A percentile compares a stretch with the other conserved stretches of the same genome.
Conservation (phyloP, 2,888 invertebrate genomes). For the Drosophila pseudotakahashii region DNA sequence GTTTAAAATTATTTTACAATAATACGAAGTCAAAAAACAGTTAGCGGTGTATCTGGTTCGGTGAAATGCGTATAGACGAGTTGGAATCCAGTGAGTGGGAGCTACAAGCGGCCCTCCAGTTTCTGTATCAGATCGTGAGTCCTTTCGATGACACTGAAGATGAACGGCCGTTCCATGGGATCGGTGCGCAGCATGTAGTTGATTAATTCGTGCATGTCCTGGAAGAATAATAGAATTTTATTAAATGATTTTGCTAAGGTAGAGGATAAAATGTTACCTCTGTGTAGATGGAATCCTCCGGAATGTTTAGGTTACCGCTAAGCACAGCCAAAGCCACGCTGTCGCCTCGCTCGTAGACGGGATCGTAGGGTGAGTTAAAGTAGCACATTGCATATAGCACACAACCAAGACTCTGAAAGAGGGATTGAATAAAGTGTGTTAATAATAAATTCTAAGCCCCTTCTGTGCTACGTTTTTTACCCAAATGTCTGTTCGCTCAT, state of each 20-base stretch:
- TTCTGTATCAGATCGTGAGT: conserved; percentile 86
- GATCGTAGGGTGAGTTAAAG: conserved; percentile 93
- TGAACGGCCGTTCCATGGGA: conserved; percentile 90
- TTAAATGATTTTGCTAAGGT: background rate
- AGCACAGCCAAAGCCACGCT: conserved; percentile 94
- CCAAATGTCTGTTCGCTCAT: conserved; percentile 95
- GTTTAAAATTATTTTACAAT: conserved; percentile 67
- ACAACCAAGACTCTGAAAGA: conserved; percentile 91
- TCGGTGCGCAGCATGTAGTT: conserved; percentile 90
- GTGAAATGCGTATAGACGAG: conserved; percentile 26
- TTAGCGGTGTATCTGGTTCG: conserved; percentile 57
- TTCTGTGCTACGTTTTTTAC: conserved; percentile 47
- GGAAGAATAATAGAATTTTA: conserved; percentile 15
- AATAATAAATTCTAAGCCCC: background rate
- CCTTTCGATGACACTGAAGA: conserved; percentile 89
- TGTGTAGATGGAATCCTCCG: conserved; percentile 88
- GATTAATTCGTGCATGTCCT: conserved; percentile 89
- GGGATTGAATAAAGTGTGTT: background rate
- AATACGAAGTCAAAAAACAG: conserved; percentile 66
- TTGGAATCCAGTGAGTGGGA: conserved; percentile 33
- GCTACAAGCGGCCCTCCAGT: conserved; percentile 86
- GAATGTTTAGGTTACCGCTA: conserved; percentile 90
- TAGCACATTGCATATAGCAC: conserved; percentile 93
- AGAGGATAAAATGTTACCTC: conserved; percentile 78
- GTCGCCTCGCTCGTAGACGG: conserved; percentile 92